Evolutionary conservation across 2,113 vertebrate genomes (phyloP), one percentile per base, ranked within the genome.

Genomic region (Phaethon lepturus): DNA sequence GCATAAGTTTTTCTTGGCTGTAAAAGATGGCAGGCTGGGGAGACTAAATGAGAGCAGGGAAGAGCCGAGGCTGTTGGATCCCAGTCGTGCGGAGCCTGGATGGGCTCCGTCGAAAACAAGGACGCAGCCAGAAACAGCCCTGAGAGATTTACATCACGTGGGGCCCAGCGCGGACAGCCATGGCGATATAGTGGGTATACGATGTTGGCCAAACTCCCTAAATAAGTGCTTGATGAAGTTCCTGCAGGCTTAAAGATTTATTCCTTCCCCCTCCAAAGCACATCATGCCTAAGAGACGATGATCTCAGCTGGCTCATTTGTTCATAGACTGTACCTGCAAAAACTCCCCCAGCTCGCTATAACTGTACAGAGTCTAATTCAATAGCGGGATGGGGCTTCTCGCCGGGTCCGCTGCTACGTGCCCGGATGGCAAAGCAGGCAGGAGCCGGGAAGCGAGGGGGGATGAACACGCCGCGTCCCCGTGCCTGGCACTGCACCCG

Each of bases 1-100:
- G 90, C 92, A 44, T 80, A 67, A 93, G 96, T 83, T 97, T 93
- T 94, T 93, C 92, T 96, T 96, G 95, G 95, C 90, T 96, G 93
- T 80, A 88, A 73, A 90, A 69, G 81, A 90, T 69, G 90, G 95
- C 93, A 97, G 85, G 88, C 85, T 86, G 82, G 60, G 92, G 78
- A 93, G 75, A 25, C 59, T 84, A 71, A 86, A 79, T 25, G 95
- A 93, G 90, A 63, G 24, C 59, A 58, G 83, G 55, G 90, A 79
- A 88, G 82, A 92, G 85, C 90, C 0, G 8, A 88, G 74, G 82
- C 88, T 80, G 88, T 45, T 69, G 88, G 88, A 92, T 93, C 78
- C 50, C 81, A 72, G 87, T 71, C 4, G 1, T 55, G 76, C 19
- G 8, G 84, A 86, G 81, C 69, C 84, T 90, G 90, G 82, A 93